phyloP scores from a whole-genome alignment of 2,888 invertebrate species.

The Sussaba pulchella region DNA sequence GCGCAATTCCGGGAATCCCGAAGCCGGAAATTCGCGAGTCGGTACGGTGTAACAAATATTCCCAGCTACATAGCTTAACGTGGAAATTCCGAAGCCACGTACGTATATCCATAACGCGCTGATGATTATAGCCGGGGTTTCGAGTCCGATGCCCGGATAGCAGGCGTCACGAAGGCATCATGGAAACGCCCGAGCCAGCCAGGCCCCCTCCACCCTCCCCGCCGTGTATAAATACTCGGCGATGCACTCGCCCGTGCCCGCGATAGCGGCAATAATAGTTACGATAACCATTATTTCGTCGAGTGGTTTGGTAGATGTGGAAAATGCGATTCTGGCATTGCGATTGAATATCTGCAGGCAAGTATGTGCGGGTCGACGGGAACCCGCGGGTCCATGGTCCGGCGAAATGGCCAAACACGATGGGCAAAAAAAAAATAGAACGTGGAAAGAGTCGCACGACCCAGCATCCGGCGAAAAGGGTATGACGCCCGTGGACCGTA shows the following conservation, averaged over 20 bases:
- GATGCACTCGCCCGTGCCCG: not conserved
- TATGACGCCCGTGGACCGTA: not conserved
- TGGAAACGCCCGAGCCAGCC: not conserved
- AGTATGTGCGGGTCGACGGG: not conserved
- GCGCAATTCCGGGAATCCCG: slow-evolving; percentile 7
- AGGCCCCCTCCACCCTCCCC: not conserved
- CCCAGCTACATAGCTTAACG: not conserved
- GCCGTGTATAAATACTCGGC: no score
- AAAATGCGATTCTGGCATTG: not conserved
- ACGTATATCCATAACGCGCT: not conserved
- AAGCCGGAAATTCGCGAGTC: not conserved
- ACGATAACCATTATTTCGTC: slow-evolving; percentile 50
- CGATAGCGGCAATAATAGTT: slow-evolving; percentile 32
- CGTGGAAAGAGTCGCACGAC: not conserved
- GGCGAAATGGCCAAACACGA: not conserved
- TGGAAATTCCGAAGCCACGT: not conserved
- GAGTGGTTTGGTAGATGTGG: not conserved
- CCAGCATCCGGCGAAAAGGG: not conserved
- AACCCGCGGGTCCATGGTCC: not conserved
- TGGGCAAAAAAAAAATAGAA: not conserved
- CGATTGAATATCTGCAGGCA: slow-evolving; percentile 36
- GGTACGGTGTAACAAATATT: not conserved
- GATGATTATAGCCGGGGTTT: not conserved
- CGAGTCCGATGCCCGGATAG: not conserved
- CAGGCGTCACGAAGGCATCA: slow-evolving; percentile 10